Conservation (phyloP, 2,113 vertebrate genomes). For the Plectropomus leopardus region DNA sequence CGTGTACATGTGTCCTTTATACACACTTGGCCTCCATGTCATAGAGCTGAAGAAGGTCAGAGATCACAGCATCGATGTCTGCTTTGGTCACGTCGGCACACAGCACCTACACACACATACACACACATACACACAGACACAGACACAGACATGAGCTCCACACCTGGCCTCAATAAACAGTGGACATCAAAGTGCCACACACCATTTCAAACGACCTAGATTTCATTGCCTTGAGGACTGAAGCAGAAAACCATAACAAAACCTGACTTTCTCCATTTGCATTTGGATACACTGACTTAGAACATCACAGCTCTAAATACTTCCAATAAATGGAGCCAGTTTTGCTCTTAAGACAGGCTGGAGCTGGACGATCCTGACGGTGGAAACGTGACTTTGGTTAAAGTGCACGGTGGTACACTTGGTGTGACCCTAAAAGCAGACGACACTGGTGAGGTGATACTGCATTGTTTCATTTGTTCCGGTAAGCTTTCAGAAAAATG, state of each 20-base stretch:
- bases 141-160: conserved; percentile 36
- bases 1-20: conserved; percentile 62
- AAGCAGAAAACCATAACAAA: conserved; percentile 25
- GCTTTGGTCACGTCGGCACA: conserved; percentile 87
- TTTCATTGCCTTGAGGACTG: conserved; percentile 35
- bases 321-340: background rate
- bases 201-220: conserved; percentile 38
- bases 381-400: background rate
- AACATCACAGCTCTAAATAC: conserved; percentile 14
- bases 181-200: conserved; percentile 46
- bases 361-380: background rate
- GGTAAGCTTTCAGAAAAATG: no score
- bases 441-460: background rate
- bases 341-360: conserved; percentile 11
- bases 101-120: conserved; percentile 83
- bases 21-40: conserved; percentile 90
- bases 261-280: conserved; percentile 27
- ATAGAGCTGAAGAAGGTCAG: conserved; percentile 90
- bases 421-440: background rate
- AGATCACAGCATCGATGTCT: conserved; percentile 88
- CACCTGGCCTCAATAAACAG: conserved; percentile 46
- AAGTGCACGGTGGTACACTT: conserved; percentile 3
- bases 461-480: no score
- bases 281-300: conserved; percentile 19
- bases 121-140: conserved; percentile 64